phyloP scores from a whole-genome alignment of 2,797 vertebrate genomes.

The Cheracebus regulus region DNA sequence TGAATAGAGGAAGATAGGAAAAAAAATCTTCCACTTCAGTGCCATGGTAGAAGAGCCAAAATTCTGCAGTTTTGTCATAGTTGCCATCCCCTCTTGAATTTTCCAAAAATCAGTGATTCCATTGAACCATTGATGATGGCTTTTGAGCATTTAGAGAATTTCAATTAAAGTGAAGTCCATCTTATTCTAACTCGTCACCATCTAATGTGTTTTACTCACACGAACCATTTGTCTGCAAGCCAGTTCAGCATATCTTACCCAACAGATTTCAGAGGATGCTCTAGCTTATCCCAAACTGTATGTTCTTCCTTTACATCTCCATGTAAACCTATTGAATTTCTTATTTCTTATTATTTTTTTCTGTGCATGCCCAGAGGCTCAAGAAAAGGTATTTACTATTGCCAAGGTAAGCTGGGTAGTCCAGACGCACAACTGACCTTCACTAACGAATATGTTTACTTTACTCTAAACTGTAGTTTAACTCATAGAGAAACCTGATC shows the following conservation, averaged over 20 bases:
- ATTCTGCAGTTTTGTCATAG: not conserved
- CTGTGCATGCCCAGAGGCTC: not conserved
- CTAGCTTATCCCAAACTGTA: not conserved
- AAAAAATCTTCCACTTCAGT: not conserved
- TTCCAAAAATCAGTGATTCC: not conserved
- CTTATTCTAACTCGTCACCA: not conserved
- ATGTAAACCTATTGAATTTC: not conserved
- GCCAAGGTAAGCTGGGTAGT: too few relatives aligned
- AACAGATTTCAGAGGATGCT: not conserved
- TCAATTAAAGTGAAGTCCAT: not conserved
- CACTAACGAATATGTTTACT: slow-evolving; percentile 14
- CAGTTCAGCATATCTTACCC: not conserved
- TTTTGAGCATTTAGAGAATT: not conserved
- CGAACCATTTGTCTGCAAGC: not conserved
- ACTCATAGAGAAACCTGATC: not conserved
- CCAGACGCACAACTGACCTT: not conserved
- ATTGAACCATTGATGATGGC: not conserved
- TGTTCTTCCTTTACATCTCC: not conserved
- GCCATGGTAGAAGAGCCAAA: not conserved
- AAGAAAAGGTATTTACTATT: not conserved
- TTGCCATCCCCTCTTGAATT: not conserved
- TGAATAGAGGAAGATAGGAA: not conserved
- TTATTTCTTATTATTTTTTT: not conserved
- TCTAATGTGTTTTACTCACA: not conserved
- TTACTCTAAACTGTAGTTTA: slow-evolving; percentile 22